Evolutionary conservation across 2,888 invertebrate genomes (phyloP).

Genomic region (Punctoribates punctum): DNA sequence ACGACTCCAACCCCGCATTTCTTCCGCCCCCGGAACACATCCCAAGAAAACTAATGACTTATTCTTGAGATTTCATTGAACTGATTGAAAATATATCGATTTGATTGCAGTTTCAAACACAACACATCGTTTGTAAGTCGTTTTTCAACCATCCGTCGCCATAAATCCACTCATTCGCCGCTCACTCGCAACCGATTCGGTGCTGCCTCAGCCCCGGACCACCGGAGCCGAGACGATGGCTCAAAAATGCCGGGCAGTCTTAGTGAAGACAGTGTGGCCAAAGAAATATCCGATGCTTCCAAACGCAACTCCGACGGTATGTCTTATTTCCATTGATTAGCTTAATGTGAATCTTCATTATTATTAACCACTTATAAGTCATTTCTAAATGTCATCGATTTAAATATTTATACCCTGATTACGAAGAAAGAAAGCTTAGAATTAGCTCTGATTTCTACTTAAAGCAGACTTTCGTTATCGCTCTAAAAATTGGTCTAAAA

Average conservation of each 20-base stretch:
- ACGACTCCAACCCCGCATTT: too few species aligned
- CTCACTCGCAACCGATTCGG: conserved; percentile 58
- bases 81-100: too few species aligned
- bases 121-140: conserved; percentile 89
- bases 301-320: conserved; percentile 81
- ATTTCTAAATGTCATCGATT: too few species aligned
- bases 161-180: conserved; percentile 48
- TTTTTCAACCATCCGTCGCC: conserved; percentile 75
- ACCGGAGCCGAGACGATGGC: conserved; percentile 46
- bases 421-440: too few species aligned
- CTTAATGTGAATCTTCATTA: too few species aligned
- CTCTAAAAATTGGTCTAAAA: too few species aligned
- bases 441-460: too few species aligned
- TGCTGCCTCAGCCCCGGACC: conserved; percentile 51
- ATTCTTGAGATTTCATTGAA: not conserved
- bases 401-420: too few species aligned
- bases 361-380: too few species aligned
- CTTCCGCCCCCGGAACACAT: not conserved
- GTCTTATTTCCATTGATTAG: conserved; percentile 50
- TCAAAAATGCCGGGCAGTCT: conserved; percentile 59
- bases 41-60: too few species aligned
- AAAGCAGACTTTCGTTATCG: too few species aligned
- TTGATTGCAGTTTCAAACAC: conserved; percentile 73
- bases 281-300: conserved; percentile 62
- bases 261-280: conserved; percentile 74